These are phyloP conservation scores for Dysidea cf. avara DNA, from an alignment of 37 sponge, comb jelly and placozoan species.

Conservation along the genomic window DNA sequence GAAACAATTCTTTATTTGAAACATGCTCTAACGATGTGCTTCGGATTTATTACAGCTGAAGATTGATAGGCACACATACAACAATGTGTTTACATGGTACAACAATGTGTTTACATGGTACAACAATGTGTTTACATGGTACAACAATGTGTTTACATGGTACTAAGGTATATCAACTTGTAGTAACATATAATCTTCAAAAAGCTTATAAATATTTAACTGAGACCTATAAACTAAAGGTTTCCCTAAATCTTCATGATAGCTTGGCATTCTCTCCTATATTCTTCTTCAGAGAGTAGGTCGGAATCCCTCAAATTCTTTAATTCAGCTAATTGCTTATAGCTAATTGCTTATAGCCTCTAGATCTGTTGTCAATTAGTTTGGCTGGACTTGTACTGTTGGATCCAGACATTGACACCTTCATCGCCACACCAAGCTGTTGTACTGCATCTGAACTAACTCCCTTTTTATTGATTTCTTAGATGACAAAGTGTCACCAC, in stretches of 20 bases:
- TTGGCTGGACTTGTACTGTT: constrained; percentile 12
- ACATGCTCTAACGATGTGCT: constrained; percentile 15
- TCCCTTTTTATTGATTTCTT: neutral
- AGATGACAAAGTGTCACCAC: neutral
- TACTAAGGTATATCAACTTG: too few species aligned
- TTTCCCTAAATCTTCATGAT: constrained; percentile 9
- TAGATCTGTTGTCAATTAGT: constrained; percentile 5
- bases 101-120: too few species aligned
- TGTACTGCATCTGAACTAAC: neutral
- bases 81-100: constrained; percentile 19
- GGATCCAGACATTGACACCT: too few species aligned
- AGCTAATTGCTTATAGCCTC: too few species aligned
- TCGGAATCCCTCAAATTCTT: neutral
- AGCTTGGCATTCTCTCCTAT: neutral
- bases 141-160: too few species aligned
- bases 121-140: too few species aligned
- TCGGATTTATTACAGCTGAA: neutral
- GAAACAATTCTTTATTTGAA: too few species aligned
- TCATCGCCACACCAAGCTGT: constrained; percentile 3
- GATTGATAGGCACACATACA: constrained; percentile 8
- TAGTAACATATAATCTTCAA: too few species aligned
- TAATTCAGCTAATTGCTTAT: too few species aligned
- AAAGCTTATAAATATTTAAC: too few species aligned
- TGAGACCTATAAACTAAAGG: too few species aligned
- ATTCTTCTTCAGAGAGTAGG: constrained; percentile 8